Evolutionary conservation across 2,888 invertebrate genomes (phyloP).

Genomic region (Trissonchulus sp.): DNA sequence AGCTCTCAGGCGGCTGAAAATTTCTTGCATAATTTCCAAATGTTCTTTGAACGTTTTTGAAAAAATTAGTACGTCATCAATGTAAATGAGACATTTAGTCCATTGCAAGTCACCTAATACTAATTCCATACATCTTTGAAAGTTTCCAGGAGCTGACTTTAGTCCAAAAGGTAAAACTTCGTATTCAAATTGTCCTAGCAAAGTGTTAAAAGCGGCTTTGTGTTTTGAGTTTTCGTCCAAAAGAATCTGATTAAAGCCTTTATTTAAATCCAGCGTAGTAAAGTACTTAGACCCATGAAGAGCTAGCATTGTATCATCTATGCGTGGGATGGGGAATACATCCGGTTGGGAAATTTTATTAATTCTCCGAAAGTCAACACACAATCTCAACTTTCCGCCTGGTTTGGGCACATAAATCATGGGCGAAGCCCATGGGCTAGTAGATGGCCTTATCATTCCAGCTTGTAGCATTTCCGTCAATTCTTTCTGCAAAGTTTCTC

Average conservation of each 20-base stretch:
- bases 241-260: conserved; percentile 1
- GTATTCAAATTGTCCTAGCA: conserved; percentile 36
- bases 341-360: conserved; percentile 18
- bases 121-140: conserved; percentile 14
- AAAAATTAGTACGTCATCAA: conserved; percentile 38
- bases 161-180: conserved; percentile 22
- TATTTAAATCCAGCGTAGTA: conserved; percentile 21
- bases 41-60: conserved; percentile 33
- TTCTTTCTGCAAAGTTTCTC: conserved; percentile 14
- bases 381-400: conserved; percentile 5
- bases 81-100: conserved; percentile 27
- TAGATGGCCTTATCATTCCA: conserved; percentile 9
- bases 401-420: conserved; percentile 19
- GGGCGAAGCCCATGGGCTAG: conserved; percentile 14
- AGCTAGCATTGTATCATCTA: conserved; percentile 10
- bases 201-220: conserved; percentile 12
- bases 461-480: background rate
- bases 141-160: conserved; percentile 16
- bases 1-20: conserved; percentile 32
- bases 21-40: conserved; percentile 27
- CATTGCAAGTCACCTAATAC: conserved; percentile 2
- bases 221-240: background rate
- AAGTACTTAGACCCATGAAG: conserved; percentile 15
- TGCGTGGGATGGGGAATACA: conserved; percentile 26
- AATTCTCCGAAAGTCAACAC: conserved; percentile 22